Evolutionary conservation across 2,797 vertebrate species (phyloP), one percentile per base, ranked within the genome.

Genomic region (Etheostoma nigrum): DNA sequence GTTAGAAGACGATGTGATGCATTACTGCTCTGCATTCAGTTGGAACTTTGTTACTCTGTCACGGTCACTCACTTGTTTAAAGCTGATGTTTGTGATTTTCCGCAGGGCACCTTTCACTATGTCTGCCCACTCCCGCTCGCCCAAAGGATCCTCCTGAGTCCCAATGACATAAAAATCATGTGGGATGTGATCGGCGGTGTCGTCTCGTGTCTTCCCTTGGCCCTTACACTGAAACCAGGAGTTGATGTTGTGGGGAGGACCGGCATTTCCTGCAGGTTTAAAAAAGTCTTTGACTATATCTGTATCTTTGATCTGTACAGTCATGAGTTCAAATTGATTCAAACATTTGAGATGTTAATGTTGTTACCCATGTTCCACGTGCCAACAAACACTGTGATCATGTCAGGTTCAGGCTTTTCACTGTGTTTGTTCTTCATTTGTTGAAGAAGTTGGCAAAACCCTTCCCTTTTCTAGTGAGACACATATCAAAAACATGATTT

Each of bases 351-450:
- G 8, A 23, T n/a, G 52, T 48, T 19, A 5, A 12, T 5, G 16
- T 25, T 33, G 33, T 86, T 94, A 99, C 98, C 98, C 98, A 99
- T 99, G 89, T 99, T 99, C 98, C 98, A 99, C 72, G 98, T 99
- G 79, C 98, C 98, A n/a, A 98, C 95, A 93, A 99, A 99, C 82
- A 99, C 92, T 33, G 96, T 97, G 89, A 99, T 97, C 98, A 99
- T 99, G 90, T 99, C 98, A 0, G 98, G 98, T 78, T 99, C 98
- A 1, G 96, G 95, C 87, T 99, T 98, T 72, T 96, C 96, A 0
- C 97, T 97, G 87, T 99, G 98, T 76, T 97, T 99, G 90, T 98
- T 99, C 91, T 99, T 99, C 98, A 99, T 98, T 89, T 98, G 98
- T 86, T 99, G 98, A 69, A 99, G 96, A 57, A 99, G 96, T 73